Conservation (phyloP, 2,888 invertebrate species). For the Allygus modestus region DNA sequence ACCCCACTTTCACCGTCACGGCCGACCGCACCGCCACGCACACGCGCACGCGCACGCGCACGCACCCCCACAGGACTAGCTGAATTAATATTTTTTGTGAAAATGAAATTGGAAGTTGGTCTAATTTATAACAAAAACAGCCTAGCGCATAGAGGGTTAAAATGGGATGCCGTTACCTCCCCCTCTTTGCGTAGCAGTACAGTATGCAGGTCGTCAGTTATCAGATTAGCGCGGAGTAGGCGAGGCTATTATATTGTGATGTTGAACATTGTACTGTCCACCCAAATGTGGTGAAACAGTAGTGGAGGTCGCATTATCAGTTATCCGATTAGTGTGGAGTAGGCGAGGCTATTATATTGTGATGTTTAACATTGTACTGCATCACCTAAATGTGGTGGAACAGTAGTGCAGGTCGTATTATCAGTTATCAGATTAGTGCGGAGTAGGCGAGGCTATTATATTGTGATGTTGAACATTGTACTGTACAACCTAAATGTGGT, state of each 20-base stretch:
- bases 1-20: conserved; percentile 51
- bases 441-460: background rate
- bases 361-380: background rate
- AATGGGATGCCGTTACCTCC: no score
- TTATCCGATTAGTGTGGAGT: background rate
- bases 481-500: background rate
- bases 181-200: background rate
- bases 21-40: conserved; percentile 23
- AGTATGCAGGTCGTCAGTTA: background rate
- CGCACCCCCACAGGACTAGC: no score
- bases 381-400: background rate
- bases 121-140: no score
- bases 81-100: no score
- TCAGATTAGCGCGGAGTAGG: background rate
- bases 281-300: background rate
- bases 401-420: background rate
- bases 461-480: background rate
- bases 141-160: no score
- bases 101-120: no score
- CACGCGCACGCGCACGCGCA: background rate
- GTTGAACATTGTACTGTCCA: background rate
- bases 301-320: background rate
- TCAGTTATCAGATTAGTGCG: background rate
- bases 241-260: background rate
- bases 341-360: background rate